Conservation (phyloP, 2,797 vertebrate genomes). For the Phataginus tricuspis region DNA sequence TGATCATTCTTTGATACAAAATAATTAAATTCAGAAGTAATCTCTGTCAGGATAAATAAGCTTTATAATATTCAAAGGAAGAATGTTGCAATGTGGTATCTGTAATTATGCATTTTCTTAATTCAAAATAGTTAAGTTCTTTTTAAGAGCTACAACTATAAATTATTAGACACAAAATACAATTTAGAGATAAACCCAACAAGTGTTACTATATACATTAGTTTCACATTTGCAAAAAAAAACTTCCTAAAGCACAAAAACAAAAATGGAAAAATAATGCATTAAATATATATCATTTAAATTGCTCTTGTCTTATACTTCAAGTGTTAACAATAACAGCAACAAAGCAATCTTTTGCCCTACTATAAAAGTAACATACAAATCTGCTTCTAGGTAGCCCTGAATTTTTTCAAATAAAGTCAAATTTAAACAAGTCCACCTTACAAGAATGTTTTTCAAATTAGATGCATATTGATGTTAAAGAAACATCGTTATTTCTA, state of each 20-base stretch:
- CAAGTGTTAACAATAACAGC: not conserved
- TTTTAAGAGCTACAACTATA: no score
- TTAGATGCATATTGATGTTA: not conserved
- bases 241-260: no score
- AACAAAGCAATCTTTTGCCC: not conserved
- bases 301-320: slow-evolving; percentile 17
- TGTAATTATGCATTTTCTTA: no score
- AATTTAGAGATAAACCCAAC: no score
- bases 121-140: no score
- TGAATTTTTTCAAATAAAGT: not conserved
- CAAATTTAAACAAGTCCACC: not conserved
- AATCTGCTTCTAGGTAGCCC: not conserved
- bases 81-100: no score
- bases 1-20: slow-evolving; percentile 19
- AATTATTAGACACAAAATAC: no score
- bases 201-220: no score
- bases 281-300: not conserved
- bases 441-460: not conserved
- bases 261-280: no score
- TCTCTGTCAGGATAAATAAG: slow-evolving; percentile 42
- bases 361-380: not conserved
- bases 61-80: not conserved
- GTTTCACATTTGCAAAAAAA: no score
- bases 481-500: not conserved
- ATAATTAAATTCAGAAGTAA: slow-evolving; percentile 64